These are phyloP conservation scores for Euglossa dilemma DNA, from an alignment of 1,140 invertebrate genomes.

Conservation along the genomic window DNA sequence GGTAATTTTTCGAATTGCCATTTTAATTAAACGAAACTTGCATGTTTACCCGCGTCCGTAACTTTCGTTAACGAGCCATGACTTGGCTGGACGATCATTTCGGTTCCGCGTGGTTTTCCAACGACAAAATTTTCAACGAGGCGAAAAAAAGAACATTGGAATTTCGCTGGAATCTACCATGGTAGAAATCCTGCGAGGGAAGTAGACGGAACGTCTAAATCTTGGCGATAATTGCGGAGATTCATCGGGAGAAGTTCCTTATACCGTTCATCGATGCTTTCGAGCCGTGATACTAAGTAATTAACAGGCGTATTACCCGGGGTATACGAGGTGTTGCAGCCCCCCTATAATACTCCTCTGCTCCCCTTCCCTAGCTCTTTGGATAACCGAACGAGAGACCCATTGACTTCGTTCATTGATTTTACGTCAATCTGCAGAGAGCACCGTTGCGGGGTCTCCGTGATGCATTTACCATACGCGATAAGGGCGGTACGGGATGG, in stretches of 20 bases:
- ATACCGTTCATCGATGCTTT: slow-evolving; percentile 3
- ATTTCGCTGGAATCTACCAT: not conserved
- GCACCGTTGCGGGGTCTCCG: slow-evolving; percentile 79
- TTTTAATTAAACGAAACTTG: not conserved
- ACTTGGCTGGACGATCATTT: not conserved
- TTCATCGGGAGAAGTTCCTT: not conserved
- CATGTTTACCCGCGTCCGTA: not conserved
- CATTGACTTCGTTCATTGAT: slow-evolving; percentile 83
- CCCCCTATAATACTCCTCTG: slow-evolving; percentile 53
- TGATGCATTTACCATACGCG: slow-evolving; percentile 82
- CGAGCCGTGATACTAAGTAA: slow-evolving; percentile 38
- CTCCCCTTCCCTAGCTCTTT: slow-evolving; percentile 28
- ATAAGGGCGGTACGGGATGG: slow-evolving; percentile 71
- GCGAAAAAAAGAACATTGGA: not conserved
- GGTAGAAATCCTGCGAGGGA: not conserved
- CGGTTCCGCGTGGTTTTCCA: no score
- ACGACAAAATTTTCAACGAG: not conserved
- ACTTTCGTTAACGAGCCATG: not conserved
- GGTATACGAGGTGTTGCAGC: slow-evolving; percentile 45
- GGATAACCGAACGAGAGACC: slow-evolving; percentile 67
- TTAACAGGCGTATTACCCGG: slow-evolving; percentile 63
- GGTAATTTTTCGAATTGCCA: not conserved
- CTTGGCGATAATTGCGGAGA: not conserved
- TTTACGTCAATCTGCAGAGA: slow-evolving; percentile 81
- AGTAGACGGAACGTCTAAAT: not conserved